These are phyloP conservation scores for Syrmaticus mikado DNA, from an alignment of 2,113 vertebrate genomes.

Conservation along the genomic window DNA sequence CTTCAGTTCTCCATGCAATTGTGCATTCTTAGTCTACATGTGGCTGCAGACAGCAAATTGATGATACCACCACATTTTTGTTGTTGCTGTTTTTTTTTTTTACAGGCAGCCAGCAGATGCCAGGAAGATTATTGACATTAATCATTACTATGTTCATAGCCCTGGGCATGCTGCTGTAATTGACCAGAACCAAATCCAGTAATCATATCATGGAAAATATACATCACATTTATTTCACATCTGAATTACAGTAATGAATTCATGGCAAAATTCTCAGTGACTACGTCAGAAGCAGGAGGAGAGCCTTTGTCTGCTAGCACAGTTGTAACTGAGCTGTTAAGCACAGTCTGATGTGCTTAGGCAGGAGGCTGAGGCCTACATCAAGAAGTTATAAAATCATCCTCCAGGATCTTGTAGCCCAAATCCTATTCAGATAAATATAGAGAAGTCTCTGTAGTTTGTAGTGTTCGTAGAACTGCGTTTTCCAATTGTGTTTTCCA, in stretches of 20 bases:
- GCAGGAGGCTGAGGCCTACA: neutral
- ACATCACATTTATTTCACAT: slow-evolving; percentile 49
- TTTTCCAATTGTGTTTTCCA: neutral
- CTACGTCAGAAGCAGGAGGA: slow-evolving; percentile 15
- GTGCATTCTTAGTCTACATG: neutral
- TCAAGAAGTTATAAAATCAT: slow-evolving; percentile 19
- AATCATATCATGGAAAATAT: slow-evolving; percentile 62
- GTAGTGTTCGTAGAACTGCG: neutral
- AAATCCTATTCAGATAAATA: slow-evolving; percentile 2
- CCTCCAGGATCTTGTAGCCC: neutral
- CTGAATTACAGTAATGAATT: slow-evolving; percentile 42
- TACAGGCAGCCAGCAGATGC: slow-evolving; percentile 42
- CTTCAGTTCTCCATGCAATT: neutral
- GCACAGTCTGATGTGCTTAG: neutral
- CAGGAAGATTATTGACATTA: slow-evolving; percentile 52
- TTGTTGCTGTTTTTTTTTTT: neutral
- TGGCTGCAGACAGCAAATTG: slow-evolving; percentile 5
- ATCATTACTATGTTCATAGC: slow-evolving; percentile 56
- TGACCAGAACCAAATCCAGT: slow-evolving; percentile 66
- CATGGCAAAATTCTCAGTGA: slow-evolving; percentile 6
- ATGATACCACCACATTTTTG: neutral
- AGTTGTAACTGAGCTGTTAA: neutral
- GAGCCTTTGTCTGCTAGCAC: neutral
- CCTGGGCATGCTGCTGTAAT: slow-evolving; percentile 48
- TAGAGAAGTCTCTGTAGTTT: neutral